A percentile compares a stretch with the other conserved stretches of the same genome.
Evolutionary conservation across 2,113 vertebrate genomes (phyloP).

Genomic region (Clupea harengus): DNA sequence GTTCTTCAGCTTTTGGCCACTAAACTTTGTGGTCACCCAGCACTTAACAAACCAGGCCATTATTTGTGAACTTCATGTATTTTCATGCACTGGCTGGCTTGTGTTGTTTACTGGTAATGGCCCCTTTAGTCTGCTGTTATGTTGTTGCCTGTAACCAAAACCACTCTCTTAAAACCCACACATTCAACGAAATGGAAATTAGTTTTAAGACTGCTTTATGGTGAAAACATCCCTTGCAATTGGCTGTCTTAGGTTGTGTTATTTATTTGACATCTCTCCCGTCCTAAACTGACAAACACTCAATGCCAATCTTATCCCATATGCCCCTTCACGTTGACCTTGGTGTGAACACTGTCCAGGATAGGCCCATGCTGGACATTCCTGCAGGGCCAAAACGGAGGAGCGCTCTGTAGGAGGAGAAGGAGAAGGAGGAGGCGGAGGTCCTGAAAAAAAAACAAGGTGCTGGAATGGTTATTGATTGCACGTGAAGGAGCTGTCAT

Average conservation of each 20-base stretch:
- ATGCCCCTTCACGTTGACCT: not conserved
- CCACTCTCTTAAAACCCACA: not conserved
- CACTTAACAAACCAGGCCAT: not conserved
- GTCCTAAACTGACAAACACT: not conserved
- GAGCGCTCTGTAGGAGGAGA: not conserved
- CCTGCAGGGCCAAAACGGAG: slow-evolving; percentile 1
- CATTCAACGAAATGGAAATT: not conserved
- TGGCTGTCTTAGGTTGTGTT: not conserved
- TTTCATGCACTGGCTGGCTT: not conserved
- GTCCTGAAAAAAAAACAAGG: slow-evolving; percentile 29
- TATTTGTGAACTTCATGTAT: not conserved
- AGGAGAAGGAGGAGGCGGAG: not conserved
- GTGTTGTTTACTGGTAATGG: not conserved
- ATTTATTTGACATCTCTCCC: not conserved
- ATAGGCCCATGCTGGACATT: slow-evolving; percentile 13
- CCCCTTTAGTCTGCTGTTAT: not conserved
- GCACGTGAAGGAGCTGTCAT: slow-evolving; percentile 60
- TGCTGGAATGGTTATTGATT: slow-evolving; percentile 46
- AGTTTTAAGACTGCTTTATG: not conserved
- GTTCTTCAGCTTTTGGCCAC: not conserved
- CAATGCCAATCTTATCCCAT: not conserved
- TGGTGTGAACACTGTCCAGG: not conserved
- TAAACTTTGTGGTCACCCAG: not conserved
- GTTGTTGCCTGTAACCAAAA: slow-evolving; percentile 6
- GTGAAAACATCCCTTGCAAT: not conserved